Evolutionary conservation across 2,797 vertebrate species (phyloP).

Genomic region (Botia kubotai): DNA sequence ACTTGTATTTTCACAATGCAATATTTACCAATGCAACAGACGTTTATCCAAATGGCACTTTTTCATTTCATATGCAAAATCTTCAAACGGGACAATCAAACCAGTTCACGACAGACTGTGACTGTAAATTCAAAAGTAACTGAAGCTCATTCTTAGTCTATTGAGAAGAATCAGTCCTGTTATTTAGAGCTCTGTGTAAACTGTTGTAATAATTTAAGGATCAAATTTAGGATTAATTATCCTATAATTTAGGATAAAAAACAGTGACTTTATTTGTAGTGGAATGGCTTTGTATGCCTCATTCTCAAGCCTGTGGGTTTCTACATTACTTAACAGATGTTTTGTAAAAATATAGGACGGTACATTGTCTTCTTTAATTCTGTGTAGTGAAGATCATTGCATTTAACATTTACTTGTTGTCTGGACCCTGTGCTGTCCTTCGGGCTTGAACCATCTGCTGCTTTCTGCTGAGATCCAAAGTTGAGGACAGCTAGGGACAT

Average conservation of each 20-base stretch:
- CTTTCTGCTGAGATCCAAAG: slow-evolving; percentile 65
- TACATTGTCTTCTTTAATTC: not conserved
- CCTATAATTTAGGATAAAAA: not conserved
- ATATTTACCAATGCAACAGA: not conserved
- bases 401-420: slow-evolving; percentile 62
- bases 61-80: not conserved
- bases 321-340: not conserved
- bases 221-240: too few relatives aligned
- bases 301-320: not conserved
- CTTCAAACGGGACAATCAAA: not conserved
- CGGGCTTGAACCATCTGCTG: slow-evolving; percentile 64
- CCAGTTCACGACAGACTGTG: not conserved
- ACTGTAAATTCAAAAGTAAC: not conserved
- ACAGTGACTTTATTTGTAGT: not conserved
- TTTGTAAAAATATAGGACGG: not conserved
- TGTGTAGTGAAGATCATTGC: not conserved
- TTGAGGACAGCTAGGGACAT: slow-evolving; percentile 70
- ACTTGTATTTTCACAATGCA: not conserved
- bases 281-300: not conserved
- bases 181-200: not conserved
- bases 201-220: not conserved
- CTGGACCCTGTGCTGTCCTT: slow-evolving; percentile 61
- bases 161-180: not conserved
- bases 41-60: not conserved
- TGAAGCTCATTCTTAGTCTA: not conserved